Percentiles rank a stretch among this genome's conserved stretches.
phyloP scores from a whole-genome alignment of 2,113 vertebrate genomes.

The Diadophis punctatus region DNA sequence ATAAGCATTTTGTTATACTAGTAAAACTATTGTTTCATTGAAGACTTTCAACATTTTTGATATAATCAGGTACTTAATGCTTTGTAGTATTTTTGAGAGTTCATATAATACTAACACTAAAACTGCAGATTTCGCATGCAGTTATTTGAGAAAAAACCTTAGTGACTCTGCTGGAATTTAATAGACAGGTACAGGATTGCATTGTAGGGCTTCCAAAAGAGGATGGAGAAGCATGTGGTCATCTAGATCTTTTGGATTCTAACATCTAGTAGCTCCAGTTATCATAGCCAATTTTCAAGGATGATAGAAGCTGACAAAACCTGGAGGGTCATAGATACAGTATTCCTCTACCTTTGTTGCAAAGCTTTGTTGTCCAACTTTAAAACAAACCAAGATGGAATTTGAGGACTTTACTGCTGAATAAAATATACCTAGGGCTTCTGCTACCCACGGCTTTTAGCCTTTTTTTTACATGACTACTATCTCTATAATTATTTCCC shows the following conservation, averaged over 20 bases:
- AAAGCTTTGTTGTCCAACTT: background rate
- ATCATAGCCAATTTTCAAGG: background rate
- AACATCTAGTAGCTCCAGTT: background rate
- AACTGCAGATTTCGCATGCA: background rate
- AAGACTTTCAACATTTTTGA: background rate
- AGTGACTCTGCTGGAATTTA: background rate
- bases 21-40: background rate
- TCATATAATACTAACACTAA: background rate
- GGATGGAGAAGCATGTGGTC: background rate
- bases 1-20: background rate
- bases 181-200: background rate
- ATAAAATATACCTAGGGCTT: background rate
- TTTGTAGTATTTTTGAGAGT: background rate
- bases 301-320: background rate
- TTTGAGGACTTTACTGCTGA: background rate
- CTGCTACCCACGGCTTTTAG: background rate
- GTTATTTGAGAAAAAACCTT: background rate
- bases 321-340: background rate
- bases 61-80: background rate
- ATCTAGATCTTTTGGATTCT: background rate
- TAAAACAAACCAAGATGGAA: background rate
- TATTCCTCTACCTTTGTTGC: background rate
- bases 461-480: background rate
- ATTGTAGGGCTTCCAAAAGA: background rate
- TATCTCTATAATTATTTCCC: background rate